A percentile compares a stretch with the other conserved stretches of the same genome.
These are phyloP conservation scores for Cheilosia impressa DNA, from an alignment of 2,888 invertebrate species.

Conservation along the genomic window DNA sequence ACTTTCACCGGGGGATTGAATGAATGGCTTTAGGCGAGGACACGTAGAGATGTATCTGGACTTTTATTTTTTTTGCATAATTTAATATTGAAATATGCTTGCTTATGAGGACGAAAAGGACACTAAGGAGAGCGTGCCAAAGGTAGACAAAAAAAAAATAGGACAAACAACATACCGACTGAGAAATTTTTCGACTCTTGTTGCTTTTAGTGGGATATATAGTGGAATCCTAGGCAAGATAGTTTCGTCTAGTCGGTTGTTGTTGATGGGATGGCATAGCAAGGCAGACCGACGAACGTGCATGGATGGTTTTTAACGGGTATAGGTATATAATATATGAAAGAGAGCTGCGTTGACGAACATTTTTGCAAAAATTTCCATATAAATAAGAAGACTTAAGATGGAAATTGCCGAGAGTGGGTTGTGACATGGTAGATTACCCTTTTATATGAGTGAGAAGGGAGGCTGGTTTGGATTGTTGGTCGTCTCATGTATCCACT, in stretches of 20 bases:
- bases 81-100: conserved; percentile 67
- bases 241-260: conserved; percentile 50
- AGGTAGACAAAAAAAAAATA: not conserved
- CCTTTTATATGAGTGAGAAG: conserved; percentile 24
- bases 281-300: not conserved
- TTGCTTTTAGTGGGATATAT: conserved; percentile 13
- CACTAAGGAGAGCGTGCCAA: conserved; percentile 11
- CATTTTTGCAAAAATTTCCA: conserved; percentile 58
- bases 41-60: conserved; percentile 54
- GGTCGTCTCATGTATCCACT: not conserved
- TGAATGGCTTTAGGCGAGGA: conserved; percentile 57
- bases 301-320: not conserved
- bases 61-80: conserved; percentile 63
- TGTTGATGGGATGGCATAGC: conserved; percentile 12
- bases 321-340: not conserved
- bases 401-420: conserved; percentile 59
- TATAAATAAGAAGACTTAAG: conserved; percentile 64
- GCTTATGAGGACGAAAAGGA: conserved; percentile 61
- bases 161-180: conserved; percentile 36
- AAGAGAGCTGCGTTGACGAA: conserved; percentile 31
- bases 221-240: conserved; percentile 42
- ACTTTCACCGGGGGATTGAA: conserved; percentile 37
- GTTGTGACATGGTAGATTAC: conserved; percentile 63
- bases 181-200: conserved; percentile 10
- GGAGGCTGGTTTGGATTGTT: not conserved